Base-by-base conservation (phyloP, 2,797 vertebrate genomes). In the Buphagus erythrorhynchus region DNA sequence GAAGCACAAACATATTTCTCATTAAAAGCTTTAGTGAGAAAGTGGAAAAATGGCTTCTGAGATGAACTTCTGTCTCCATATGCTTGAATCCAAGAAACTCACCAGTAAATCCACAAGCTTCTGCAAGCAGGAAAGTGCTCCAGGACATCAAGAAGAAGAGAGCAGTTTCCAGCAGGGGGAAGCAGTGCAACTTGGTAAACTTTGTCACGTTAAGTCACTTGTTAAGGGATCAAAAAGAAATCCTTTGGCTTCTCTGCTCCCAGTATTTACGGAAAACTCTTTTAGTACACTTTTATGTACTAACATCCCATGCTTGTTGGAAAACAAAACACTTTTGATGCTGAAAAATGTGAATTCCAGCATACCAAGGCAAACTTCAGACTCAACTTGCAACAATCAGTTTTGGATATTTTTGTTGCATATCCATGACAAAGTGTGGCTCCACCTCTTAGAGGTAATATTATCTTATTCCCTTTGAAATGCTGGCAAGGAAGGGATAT, bases 141-240 rank as follows among this genome's bases (percentile, higher is more conserved):
- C 99, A 99, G 63, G 99, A 99, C 99, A 99, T 99, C 94, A 99
- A 97, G 98, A 99, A 99, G 97, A 99, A 99, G 71, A 99, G 98
- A 2, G 99, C 99, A 0, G 99, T 99, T 98, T 99, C 99, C 98
- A 99, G 98, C 95, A 99, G 98, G 12, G 99, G 99, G 97, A 99
- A 99, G 96, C 98, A 99, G 97, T 99, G 99, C 89, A 99, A 97
- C 97, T 99, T 99, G 78, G 99, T 99, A 98, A 99, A 99, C 97
- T 99, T 99, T 4, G 99, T 99, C 97, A 99, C 99, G 95, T 99
- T 99, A 89, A 81, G 40, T 54, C 69, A 15, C 25, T 69, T 51
- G 98, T 99, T 98, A 99, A 99, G 98, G 98, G 75, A 95, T 61
- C 46, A 79, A 75, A 82, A 49, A 31, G 5, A 80, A 92, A 59